phyloP scores from a whole-genome alignment of 2,797 vertebrate species.

The Acropternis orthonyx region DNA sequence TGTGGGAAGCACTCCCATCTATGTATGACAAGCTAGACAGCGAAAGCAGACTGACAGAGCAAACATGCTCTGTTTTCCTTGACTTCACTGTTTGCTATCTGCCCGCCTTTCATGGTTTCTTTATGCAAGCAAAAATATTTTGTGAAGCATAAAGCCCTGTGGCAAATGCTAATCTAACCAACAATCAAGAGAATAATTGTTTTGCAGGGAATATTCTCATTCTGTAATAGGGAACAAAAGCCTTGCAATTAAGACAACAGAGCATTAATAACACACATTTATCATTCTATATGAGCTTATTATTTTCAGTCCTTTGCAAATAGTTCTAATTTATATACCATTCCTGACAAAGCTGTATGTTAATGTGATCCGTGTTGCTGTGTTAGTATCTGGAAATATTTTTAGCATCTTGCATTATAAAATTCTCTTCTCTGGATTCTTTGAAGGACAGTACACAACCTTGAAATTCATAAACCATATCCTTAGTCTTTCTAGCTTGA shows the following conservation, averaged over 20 bases:
- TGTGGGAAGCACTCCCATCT: background rate
- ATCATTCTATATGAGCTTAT: slow-evolving; percentile 67
- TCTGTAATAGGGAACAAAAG: slow-evolving; percentile 61
- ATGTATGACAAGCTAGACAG: background rate
- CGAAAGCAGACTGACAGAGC: background rate
- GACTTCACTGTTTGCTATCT: background rate
- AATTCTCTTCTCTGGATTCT: background rate
- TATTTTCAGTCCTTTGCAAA: slow-evolving; percentile 54
- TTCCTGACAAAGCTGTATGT: slow-evolving; percentile 27
- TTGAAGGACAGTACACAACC: slow-evolving; percentile 4
- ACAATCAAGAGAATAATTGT: slow-evolving; percentile 66
- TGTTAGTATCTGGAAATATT: slow-evolving; percentile 21
- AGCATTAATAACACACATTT: slow-evolving; percentile 68
- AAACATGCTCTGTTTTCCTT: slow-evolving; percentile 19
- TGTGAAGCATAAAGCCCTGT: slow-evolving; percentile 49
- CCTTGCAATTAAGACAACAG: slow-evolving; percentile 63
- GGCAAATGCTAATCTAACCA: slow-evolving; percentile 66
- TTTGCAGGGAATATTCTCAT: slow-evolving; percentile 61
- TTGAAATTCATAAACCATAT: background rate
- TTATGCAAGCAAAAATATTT: slow-evolving; percentile 57
- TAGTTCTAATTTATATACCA: slow-evolving; percentile 58
- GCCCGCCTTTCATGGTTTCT: background rate
- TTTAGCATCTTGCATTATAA: background rate
- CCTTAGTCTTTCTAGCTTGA: background rate
- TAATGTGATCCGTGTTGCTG: slow-evolving; percentile 36